phyloP scores from a whole-genome alignment of 2,797 vertebrate genomes.

The Kryptolebias ocellatus region DNA sequence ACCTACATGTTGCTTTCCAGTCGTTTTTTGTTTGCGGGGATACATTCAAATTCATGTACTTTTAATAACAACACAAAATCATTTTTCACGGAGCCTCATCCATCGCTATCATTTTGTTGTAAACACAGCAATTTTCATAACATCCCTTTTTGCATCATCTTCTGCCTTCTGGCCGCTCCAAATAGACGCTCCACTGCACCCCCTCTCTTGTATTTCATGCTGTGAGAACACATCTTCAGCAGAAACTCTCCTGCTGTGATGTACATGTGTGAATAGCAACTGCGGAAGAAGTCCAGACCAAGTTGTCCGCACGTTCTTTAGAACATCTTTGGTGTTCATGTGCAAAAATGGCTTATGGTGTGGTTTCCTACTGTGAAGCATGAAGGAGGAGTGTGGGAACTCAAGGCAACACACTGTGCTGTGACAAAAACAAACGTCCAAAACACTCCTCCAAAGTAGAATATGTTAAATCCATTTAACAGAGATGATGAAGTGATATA shows the following conservation, averaged over 20 bases:
- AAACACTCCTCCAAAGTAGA: slow-evolving; percentile 8
- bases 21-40: background rate
- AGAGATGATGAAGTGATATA: slow-evolving; percentile 5
- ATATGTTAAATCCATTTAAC: slow-evolving; percentile 12
- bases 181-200: background rate
- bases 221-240: slow-evolving; percentile 4
- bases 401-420: background rate
- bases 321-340: slow-evolving; percentile 12
- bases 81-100: background rate
- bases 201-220: background rate
- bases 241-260: slow-evolving; percentile 11
- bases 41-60: background rate
- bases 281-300: slow-evolving; percentile 3
- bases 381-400: slow-evolving; percentile 5
- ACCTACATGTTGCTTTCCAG: slow-evolving; percentile 1
- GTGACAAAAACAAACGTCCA: slow-evolving; percentile 5
- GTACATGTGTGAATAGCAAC: slow-evolving; percentile 15
- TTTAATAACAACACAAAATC: slow-evolving; percentile 1
- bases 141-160: slow-evolving; percentile 10
- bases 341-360: slow-evolving; percentile 12
- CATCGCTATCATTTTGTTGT: slow-evolving; percentile 4
- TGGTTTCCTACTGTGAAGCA: slow-evolving; percentile 6
- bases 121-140: background rate
- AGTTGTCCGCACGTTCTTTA: slow-evolving; percentile 5
- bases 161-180: background rate